Base-by-base conservation (phyloP, 2,888 invertebrate genomes). In the Toxonevra muliebris region DNA sequence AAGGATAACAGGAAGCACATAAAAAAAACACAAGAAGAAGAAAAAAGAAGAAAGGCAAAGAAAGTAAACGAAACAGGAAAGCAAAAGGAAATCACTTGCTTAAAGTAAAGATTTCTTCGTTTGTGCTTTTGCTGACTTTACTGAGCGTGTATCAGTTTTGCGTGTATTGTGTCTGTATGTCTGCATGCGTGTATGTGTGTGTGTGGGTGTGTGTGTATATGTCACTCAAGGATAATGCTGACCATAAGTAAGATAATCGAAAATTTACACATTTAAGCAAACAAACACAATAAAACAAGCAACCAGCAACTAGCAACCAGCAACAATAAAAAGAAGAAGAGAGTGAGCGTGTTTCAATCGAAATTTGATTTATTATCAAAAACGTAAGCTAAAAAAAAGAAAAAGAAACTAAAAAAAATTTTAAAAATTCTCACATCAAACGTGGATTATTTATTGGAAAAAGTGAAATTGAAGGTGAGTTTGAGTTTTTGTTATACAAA, bases 1-100 rank as follows among this genome's bases (percentile, higher is more conserved):
- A 70, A 71, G 75, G 74, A 76, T 76, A 71, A 74, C 70, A 71
- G 72, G 65, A 69, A 69, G 64, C 20, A 30, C 30, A 30, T 7
- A 30, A 30, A 30, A 30, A 7, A 30, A 2, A 30, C 30, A 30
- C 30, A 30, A 30, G 30, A 30, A 30, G 55, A 68, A 59, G 19
- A 15, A 59, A 13, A 55, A 45, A n/a, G 15, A 13, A 42, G 41
- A 61, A 17, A 30, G 55, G 7, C 55, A 55, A 54, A 48, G 17
- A 11, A n/a, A 63, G 57, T 7, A 15, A 2, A 19, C 41, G 17
- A 57, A 40, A 58, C 64, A 17, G 48, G 48, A 57, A 57, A 17
- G 43, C 50, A 10, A 15, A 55, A 60, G 66, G 55, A 62, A 62
- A 52, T 53, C 13, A 48, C 9, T 52, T 58, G 53, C 15, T 48